Evolutionary conservation across 2,797 vertebrate genomes (phyloP).

Genomic region (Peromyscus attwateri): DNA sequence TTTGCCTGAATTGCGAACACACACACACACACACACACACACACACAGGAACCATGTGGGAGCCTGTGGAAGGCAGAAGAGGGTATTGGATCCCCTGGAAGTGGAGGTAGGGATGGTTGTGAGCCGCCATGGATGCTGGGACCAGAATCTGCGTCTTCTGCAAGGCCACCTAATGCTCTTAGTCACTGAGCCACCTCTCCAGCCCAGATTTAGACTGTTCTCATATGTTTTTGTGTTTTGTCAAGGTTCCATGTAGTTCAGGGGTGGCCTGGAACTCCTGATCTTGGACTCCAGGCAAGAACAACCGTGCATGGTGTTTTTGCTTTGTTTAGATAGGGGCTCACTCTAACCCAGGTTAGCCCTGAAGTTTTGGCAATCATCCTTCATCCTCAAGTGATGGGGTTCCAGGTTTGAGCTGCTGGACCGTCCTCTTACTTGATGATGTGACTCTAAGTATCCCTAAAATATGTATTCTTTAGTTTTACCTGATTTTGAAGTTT

Average conservation of each 20-base stretch:
- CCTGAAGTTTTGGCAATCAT: neutral
- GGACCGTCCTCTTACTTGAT: neutral
- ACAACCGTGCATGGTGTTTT: neutral
- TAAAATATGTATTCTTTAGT: constrained; percentile 42
- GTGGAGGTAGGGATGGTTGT: neutral
- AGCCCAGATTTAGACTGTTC: neutral
- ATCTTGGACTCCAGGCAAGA: neutral
- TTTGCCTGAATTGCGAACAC: too few relatives aligned
- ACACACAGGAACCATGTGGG: too few relatives aligned
- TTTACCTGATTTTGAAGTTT: constrained; percentile 43
- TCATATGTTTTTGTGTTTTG: neutral
- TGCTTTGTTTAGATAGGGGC: neutral
- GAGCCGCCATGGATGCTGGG: neutral
- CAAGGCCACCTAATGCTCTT: neutral
- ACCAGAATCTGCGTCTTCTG: neutral
- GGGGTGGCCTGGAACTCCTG: neutral
- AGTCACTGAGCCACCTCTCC: neutral
- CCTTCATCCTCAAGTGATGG: neutral
- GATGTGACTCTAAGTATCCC: neutral
- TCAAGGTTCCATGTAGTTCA: neutral
- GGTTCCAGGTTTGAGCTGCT: neutral
- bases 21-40: too few relatives aligned
- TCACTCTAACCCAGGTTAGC: neutral
- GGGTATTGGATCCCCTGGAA: neutral
- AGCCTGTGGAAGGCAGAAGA: neutral